Conservation (phyloP, 2,797 vertebrate genomes). For the Sternarchorhynchus goeldii region DNA sequence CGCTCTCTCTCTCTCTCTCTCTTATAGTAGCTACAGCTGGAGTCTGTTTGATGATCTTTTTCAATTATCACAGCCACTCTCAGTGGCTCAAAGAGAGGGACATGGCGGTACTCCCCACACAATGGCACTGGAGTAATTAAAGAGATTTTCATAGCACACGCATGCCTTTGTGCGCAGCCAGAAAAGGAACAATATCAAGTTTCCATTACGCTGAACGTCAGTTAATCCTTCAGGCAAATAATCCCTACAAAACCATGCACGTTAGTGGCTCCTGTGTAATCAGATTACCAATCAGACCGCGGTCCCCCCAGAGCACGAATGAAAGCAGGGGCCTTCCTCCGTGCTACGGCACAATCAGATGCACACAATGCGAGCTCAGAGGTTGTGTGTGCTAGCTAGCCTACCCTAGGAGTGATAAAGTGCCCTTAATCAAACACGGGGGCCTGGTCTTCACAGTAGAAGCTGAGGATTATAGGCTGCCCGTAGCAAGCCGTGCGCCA, state of each 20-base stretch:
- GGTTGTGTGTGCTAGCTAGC: conserved; percentile 40
- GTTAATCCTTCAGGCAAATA: conserved; percentile 55
- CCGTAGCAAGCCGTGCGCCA: neutral
- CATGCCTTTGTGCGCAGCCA: conserved; percentile 37
- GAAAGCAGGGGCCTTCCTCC: conserved; percentile 32
- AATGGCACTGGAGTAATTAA: conserved; percentile 40
- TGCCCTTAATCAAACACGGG: conserved; percentile 43
- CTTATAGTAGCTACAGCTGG: neutral
- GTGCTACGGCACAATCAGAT: conserved; percentile 36
- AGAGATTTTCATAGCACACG: conserved; percentile 34
- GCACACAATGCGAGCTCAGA: conserved; percentile 35
- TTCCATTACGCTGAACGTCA: conserved; percentile 47
- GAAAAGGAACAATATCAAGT: conserved; percentile 51
- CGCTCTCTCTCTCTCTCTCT: conserved; percentile 1
- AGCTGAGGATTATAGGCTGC: conserved; percentile 18
- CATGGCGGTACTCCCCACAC: neutral
- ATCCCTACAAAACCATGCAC: conserved; percentile 23
- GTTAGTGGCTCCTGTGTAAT: conserved; percentile 42
- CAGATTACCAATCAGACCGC: conserved; percentile 45
- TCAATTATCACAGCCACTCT: conserved; percentile 15
- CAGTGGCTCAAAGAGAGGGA: conserved; percentile 9
- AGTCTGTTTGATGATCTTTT: neutral
- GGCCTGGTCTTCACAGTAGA: conserved; percentile 21
- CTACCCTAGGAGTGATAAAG: conserved; percentile 30
- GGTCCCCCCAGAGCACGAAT: conserved; percentile 29